Conservation (phyloP, 2,888 invertebrate species). For the Drosophila pseudotakahashii region DNA sequence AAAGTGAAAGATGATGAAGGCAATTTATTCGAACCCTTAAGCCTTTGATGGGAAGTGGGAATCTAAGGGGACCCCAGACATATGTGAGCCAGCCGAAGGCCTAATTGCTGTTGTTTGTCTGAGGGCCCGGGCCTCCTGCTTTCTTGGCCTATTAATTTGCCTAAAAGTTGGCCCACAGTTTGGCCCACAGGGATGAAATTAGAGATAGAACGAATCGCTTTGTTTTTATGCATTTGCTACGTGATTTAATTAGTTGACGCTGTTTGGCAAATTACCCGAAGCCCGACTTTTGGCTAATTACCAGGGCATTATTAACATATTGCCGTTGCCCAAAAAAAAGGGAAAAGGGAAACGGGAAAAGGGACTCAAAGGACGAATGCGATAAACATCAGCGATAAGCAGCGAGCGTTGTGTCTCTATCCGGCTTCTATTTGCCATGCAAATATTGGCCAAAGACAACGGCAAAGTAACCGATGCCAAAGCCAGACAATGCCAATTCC, state of each 20-base stretch:
- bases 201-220: conserved; percentile 39
- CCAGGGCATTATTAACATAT: conserved; percentile 65
- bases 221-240: conserved; percentile 72
- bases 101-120: conserved; percentile 33
- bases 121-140: conserved; percentile 15
- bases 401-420: conserved; percentile 1
- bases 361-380: background rate
- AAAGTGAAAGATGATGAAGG: conserved; percentile 74
- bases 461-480: conserved; percentile 49
- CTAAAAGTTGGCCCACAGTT: conserved; percentile 58
- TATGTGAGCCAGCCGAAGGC: conserved; percentile 8
- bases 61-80: conserved; percentile 3
- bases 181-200: conserved; percentile 37
- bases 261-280: conserved; percentile 49
- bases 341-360: background rate
- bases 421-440: conserved; percentile 38
- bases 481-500: conserved; percentile 52
- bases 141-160: conserved; percentile 66
- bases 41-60: conserved; percentile 59
- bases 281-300: conserved; percentile 64
- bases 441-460: conserved; percentile 41
- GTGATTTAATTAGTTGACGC: conserved; percentile 74
- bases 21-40: conserved; percentile 67
- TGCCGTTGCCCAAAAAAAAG: conserved; percentile 15
- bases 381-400: conserved; percentile 46